Evolutionary conservation across 1,140 invertebrate species (phyloP).

Genomic region (Maconellicoccus hirsutus): DNA sequence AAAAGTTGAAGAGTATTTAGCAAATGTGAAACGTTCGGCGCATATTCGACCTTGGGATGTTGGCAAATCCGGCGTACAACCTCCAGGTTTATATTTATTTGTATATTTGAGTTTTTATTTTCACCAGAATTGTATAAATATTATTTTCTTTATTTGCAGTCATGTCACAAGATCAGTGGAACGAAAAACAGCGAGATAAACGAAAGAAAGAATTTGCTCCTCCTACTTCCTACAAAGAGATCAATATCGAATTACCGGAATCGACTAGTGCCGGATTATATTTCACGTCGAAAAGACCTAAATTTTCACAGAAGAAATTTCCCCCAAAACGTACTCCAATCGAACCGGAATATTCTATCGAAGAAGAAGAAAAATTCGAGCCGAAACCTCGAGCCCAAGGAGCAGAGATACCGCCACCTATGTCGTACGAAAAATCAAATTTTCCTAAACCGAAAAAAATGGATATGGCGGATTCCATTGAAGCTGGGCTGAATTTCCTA

Average conservation of each 20-base stretch:
- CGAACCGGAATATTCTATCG: background rate
- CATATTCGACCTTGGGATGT: slow-evolving; percentile 53
- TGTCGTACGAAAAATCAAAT: background rate
- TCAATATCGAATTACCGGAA: background rate
- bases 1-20: slow-evolving; percentile 28
- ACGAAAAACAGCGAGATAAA: slow-evolving; percentile 54
- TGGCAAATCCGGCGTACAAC: slow-evolving; percentile 40
- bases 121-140: background rate
- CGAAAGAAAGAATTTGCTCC: slow-evolving; percentile 53
- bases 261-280: background rate
- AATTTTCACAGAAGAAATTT: background rate
- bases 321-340: background rate
- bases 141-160: slow-evolving; percentile 29
- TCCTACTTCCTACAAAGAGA: background rate
- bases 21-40: slow-evolving; percentile 27
- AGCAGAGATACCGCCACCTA: background rate
- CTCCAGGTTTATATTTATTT: slow-evolving; percentile 26
- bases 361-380: background rate
- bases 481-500: background rate
- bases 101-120: background rate
- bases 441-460: background rate
- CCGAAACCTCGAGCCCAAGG: background rate
- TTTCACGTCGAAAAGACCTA: background rate
- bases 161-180: slow-evolving; percentile 69
- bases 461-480: background rate